Conservation (phyloP, 2,888 invertebrate species). For the Acrobasis consociella region DNA sequence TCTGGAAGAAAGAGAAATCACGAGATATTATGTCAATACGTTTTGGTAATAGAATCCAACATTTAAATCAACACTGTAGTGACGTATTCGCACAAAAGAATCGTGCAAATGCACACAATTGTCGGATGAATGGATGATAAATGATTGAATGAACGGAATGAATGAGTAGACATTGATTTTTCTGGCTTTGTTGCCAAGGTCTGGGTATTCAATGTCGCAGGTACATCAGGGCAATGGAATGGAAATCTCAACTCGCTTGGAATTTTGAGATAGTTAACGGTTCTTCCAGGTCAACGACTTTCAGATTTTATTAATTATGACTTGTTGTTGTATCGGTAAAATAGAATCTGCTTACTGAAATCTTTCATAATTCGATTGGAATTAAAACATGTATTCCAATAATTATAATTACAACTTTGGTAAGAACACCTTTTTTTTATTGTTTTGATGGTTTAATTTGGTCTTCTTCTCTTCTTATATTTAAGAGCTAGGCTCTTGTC, state of each 20-base stretch:
- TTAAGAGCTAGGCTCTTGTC: no score
- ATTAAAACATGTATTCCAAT: no score
- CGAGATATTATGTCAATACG: no score
- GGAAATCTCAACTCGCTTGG: not conserved
- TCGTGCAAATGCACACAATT: not conserved
- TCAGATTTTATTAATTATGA: not conserved
- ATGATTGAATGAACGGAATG: conserved; percentile 1
- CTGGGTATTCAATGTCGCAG: not conserved
- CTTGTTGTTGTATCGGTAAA: not conserved
- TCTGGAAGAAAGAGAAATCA: no score
- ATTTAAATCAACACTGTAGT: no score
- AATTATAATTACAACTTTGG: no score
- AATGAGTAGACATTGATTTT: conserved; percentile 2
- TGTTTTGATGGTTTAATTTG: no score
- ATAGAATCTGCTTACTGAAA: no score
- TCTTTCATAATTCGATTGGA: no score
- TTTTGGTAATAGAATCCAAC: no score
- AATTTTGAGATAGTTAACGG: not conserved
- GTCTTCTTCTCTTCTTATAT: no score
- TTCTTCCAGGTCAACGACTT: not conserved
- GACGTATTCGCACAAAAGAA: not conserved
- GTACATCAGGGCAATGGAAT: not conserved
- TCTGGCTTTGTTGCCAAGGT: not conserved
- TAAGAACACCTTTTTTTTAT: no score
- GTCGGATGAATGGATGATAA: not conserved